Evolutionary conservation across 2,797 vertebrate genomes (phyloP), one percentile per base, ranked within the genome.

Genomic region (Chloroceryle amazona): DNA sequence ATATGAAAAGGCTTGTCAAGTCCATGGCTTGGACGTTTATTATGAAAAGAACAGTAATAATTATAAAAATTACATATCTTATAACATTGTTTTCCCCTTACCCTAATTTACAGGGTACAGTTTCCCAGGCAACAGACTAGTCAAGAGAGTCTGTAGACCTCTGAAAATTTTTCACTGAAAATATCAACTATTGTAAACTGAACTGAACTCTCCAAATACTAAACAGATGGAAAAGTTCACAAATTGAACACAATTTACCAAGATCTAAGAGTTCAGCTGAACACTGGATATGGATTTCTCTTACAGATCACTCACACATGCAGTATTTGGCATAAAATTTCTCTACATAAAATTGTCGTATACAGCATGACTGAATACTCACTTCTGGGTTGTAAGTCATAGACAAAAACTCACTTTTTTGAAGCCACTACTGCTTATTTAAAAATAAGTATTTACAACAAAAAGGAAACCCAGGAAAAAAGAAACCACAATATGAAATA

Each of bases 51-150:
- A 82, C 11, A 52, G 25, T 20, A 70, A 47, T 26, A 84, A 84
- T 91, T 74, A 68, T 54, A 65, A 89, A 96, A 96, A 80, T 41
- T 20, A 42, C 13, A 1, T 57, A 29, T 42, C 35, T 86, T 83
- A 88, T 86, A 93, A 66, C 9, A 21, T 16, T 1, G 4, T 21
- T 88, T 94, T 58, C 62, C 62, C 35, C 83, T 88, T 85, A 63
- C 63, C 47, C 39, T 87, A 89, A 90, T 89, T 92, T 85, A 81
- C 3, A 1, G 41, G 57, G 60, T 57, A 11, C 55, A 65, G 89
- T 96, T 96, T 96, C 95, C 96, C 63, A 93, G 92, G 93, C 81
- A 96, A 96, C 92, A 82, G 60, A 37, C 62, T 82, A 79, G 71
- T 35, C 55, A 74, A 63, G 33, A 51, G 66, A 90, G 25, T 22